phyloP scores from a whole-genome alignment of 2,113 vertebrate species.

The Muntiacus muntjak region DNA sequence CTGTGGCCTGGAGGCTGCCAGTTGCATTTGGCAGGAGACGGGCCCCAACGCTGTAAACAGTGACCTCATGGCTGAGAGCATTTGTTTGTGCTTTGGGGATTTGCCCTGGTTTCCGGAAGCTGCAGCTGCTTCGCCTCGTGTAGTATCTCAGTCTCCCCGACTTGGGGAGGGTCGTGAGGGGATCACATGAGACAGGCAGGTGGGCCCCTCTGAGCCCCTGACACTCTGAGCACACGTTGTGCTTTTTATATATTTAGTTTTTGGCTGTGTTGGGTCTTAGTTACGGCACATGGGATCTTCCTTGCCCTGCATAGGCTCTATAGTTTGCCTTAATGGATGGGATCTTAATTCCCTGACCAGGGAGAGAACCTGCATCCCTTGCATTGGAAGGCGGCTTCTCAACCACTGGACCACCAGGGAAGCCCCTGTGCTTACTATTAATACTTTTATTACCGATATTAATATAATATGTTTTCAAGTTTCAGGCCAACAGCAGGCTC shows the following conservation, averaged over 20 bases:
- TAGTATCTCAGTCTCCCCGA: background rate
- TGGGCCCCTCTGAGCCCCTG: background rate
- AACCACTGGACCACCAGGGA: background rate
- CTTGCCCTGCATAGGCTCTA: background rate
- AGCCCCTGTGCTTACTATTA: background rate
- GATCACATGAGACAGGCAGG: background rate
- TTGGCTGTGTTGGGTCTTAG: background rate
- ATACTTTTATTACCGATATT: background rate
- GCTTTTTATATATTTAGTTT: background rate
- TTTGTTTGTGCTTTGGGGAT: constrained; percentile 59
- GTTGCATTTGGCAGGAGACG: constrained; percentile 8
- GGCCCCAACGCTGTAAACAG: constrained; percentile 36
- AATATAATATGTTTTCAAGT: background rate
- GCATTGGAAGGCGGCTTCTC: background rate
- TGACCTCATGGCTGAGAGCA: constrained; percentile 64
- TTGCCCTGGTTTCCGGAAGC: constrained; percentile 46
- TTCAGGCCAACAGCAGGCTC: background rate
- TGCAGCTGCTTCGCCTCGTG: background rate
- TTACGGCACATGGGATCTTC: background rate
- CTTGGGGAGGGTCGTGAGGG: background rate
- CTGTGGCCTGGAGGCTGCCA: background rate
- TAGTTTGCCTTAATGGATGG: background rate
- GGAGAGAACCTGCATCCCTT: background rate
- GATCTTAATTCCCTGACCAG: background rate
- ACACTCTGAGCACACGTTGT: background rate